These are phyloP conservation scores for Subanguina moxae DNA, from an alignment of 1,140 invertebrate species.

Conservation along the genomic window DNA sequence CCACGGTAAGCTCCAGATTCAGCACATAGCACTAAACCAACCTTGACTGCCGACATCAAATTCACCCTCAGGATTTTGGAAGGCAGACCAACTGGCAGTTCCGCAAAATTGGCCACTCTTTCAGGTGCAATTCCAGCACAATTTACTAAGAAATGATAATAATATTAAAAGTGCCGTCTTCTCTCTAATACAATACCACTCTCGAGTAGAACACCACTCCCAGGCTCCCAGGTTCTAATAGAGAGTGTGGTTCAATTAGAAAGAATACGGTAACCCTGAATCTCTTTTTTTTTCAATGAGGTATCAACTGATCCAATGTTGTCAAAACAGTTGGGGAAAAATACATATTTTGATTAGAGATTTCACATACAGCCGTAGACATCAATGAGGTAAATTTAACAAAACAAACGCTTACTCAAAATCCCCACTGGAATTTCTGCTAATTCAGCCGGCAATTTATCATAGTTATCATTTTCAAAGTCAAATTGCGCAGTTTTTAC, in stretches of 20 bases:
- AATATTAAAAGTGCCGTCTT: background rate
- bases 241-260: too few relatives aligned
- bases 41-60: slow-evolving; percentile 52
- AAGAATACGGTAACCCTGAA: slow-evolving; percentile 6
- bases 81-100: slow-evolving; percentile 56
- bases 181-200: too few relatives aligned
- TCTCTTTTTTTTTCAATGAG: too few relatives aligned
- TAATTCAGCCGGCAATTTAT: slow-evolving; percentile 66
- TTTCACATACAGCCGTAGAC: background rate
- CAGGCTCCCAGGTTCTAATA: too few relatives aligned
- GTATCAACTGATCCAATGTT: too few relatives aligned
- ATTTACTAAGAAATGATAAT: slow-evolving; percentile 68
- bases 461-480: slow-evolving; percentile 52
- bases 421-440: slow-evolving; percentile 79
- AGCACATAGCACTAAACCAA: slow-evolving; percentile 4
- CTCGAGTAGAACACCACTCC: too few relatives aligned
- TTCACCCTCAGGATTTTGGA: slow-evolving; percentile 58
- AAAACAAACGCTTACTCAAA: slow-evolving; percentile 63
- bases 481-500: slow-evolving; percentile 50
- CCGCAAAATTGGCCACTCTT: slow-evolving; percentile 70
- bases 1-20: too few relatives aligned
- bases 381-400: too few relatives aligned
- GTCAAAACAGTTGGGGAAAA: too few relatives aligned
- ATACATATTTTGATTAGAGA: too few relatives aligned
- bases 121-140: slow-evolving; percentile 89